A percentile compares a stretch with the other conserved stretches of the same genome.
These are phyloP conservation scores for Cynopterus sphinx DNA, from an alignment of 2,797 vertebrate genomes.

Conservation along the genomic window DNA sequence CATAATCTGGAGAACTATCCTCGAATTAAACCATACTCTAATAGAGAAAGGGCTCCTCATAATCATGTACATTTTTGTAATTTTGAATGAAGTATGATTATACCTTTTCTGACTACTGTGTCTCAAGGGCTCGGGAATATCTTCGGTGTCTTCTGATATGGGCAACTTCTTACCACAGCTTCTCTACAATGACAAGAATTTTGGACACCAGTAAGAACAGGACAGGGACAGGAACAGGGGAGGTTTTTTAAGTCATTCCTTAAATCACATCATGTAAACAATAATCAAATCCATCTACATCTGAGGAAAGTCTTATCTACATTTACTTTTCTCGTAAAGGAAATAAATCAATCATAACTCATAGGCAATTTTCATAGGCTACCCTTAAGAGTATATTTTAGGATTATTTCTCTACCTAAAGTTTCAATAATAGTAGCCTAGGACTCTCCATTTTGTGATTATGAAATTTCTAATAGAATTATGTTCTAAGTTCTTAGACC, in stretches of 20 bases:
- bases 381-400: background rate
- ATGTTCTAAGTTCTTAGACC: background rate
- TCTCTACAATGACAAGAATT: background rate
- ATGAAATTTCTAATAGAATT: background rate
- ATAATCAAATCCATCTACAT: background rate
- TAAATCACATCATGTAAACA: background rate
- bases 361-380: background rate
- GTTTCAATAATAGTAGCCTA: background rate
- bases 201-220: background rate
- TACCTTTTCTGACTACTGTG: background rate
- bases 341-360: conserved; percentile 8
- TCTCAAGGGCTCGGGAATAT: background rate
- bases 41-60: background rate
- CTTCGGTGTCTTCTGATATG: background rate
- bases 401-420: background rate
- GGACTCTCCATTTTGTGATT: background rate
- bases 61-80: background rate
- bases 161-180: background rate
- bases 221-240: background rate
- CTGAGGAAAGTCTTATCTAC: background rate
- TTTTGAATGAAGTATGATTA: background rate
- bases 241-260: background rate
- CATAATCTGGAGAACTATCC: background rate
- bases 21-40: background rate
- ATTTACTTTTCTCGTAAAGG: background rate